phyloP scores from a whole-genome alignment of 2,113 vertebrate genomes.

The Myiozetetes cayanensis region DNA sequence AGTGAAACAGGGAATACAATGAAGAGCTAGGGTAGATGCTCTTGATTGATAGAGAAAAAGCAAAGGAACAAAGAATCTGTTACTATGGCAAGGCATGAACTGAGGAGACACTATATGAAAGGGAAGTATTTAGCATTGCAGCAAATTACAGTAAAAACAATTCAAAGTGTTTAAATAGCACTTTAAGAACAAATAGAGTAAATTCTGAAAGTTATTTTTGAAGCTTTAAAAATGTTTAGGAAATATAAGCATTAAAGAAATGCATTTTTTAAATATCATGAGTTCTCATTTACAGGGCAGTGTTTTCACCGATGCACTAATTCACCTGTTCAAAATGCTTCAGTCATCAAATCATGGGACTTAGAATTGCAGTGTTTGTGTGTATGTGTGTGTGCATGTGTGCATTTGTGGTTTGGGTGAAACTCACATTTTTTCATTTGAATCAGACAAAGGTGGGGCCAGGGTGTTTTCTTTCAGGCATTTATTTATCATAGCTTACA shows the following conservation, averaged over 20 bases:
- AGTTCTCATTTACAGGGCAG: background rate
- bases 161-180: background rate
- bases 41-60: background rate
- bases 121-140: background rate
- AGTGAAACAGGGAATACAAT: background rate
- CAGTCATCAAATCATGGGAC: background rate
- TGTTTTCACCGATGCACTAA: background rate
- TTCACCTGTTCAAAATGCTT: constrained; percentile 7
- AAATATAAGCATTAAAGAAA: background rate
- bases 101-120: background rate
- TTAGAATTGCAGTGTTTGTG: background rate
- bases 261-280: background rate
- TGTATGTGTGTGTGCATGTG: background rate
- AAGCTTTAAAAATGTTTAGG: background rate
- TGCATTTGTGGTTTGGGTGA: constrained; percentile 33
- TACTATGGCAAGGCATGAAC: background rate
- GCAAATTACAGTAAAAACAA: background rate
- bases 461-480: constrained; percentile 57
- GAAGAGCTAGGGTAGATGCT: background rate
- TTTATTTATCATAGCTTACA: constrained; percentile 58
- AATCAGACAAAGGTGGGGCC: constrained; percentile 57
- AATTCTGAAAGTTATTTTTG: background rate
- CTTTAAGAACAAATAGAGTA: background rate
- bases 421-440: constrained; percentile 55
- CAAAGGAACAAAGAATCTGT: background rate